phyloP scores from a whole-genome alignment of 2,113 vertebrate species.

The Sprattus sprattus region DNA sequence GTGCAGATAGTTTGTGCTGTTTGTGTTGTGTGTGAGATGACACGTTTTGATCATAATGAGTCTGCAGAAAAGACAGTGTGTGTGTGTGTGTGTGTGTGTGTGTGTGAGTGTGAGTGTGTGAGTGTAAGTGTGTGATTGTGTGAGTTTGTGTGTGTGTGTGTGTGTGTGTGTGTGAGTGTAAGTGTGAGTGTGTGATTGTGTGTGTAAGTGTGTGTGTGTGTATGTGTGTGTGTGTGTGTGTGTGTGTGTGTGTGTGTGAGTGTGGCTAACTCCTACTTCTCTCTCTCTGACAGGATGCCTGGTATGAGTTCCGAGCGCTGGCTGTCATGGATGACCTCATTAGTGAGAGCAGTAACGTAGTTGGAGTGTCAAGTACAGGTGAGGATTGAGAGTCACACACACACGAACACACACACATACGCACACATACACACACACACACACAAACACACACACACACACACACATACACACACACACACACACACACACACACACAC shows the following conservation, averaged over 20 bases:
- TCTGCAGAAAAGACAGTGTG: too few relatives aligned
- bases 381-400: not conserved
- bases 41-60: too few relatives aligned
- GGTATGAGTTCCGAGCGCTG: constrained; percentile 97
- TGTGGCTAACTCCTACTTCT: constrained; percentile 18
- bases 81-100: not conserved
- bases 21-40: not conserved
- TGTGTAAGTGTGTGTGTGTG: not conserved
- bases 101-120: constrained; percentile 12
- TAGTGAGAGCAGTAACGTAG: constrained; percentile 97
- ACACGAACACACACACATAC: not conserved
- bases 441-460: not conserved
- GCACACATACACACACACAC: not conserved
- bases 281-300: constrained; percentile 82
- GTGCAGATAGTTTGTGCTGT: not conserved
- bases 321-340: constrained; percentile 99
- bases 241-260: constrained; percentile 1
- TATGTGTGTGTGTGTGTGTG: not conserved
- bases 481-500: too few relatives aligned
- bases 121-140: constrained; percentile 14
- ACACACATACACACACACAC: not conserved
- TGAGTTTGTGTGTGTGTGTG: too few relatives aligned
- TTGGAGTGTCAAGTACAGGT: constrained; percentile 98
- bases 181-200: not conserved
- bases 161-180: constrained; percentile 13